Evolutionary conservation across 1,140 invertebrate species (phyloP), one percentile per base, ranked within the genome.

Genomic region (Phthorimaea operculella): DNA sequence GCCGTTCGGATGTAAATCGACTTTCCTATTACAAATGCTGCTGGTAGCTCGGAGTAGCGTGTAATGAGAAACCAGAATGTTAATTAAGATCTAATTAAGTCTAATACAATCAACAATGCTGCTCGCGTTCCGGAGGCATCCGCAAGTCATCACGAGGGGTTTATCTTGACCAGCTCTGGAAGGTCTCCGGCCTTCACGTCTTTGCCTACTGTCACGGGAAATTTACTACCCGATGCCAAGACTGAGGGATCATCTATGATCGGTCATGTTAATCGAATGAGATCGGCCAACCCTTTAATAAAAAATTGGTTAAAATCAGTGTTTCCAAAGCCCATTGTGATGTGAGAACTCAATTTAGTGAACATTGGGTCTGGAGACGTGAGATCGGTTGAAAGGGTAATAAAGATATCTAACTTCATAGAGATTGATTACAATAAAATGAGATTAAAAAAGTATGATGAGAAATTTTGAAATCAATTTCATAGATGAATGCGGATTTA

Each of bases 31-130:
- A 80, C 66, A 63, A 64, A 72, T 66, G 64, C 70, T 64, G 71
- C 67, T 76, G 66, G 78, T 81, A 81, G 75, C 79, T 64, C 64
- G 33, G 79, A 77, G 74, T 70, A 84, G 75, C 81, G 79, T 82
- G 78, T 82, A 84, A 84, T 84, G 78, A 84, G 79, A 84, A 84
- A 79, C 73, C 74, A 74, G 71, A 82, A 82, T 81, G 76, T 82
- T 84, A 82, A 84, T 84, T 82, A 82, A 79, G 79, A 82, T 79
- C 76, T 81, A 84, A 84, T 84, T 78, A 84, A 81, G 67, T 80
- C 72, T 82, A 84, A 82, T 84, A 82, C 77, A 84, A 81, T 84
- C 78, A 79, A 77, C 72, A 77, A 81, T 79, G 77, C 74, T 79
- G 73, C 73, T 76, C 70, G 77, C 75, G 70, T 75, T 78, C 66